Evolutionary conservation across 2,797 vertebrate species (phyloP).

Genomic region (Darevskia mixta): DNA sequence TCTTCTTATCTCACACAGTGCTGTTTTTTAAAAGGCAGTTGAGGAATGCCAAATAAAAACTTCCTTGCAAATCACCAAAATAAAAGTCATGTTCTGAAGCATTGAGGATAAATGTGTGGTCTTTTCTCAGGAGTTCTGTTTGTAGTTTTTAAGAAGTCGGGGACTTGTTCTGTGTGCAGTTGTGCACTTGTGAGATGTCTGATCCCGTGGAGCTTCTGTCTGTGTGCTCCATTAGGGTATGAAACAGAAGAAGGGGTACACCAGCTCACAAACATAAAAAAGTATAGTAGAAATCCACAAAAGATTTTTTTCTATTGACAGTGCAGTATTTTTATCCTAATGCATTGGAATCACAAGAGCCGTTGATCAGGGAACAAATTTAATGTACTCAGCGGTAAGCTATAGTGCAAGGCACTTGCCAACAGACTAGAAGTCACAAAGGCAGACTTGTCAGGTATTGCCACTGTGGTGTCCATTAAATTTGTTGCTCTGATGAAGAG

Average conservation of each 20-base stretch:
- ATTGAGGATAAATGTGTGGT: background rate
- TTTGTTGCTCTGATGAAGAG: background rate
- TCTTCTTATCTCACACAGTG: background rate
- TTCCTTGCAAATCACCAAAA: background rate
- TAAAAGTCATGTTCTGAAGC: background rate
- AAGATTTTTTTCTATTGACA: background rate
- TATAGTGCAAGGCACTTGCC: background rate
- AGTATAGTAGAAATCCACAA: background rate
- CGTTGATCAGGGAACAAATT: background rate
- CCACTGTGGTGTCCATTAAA: background rate
- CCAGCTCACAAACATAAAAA: background rate
- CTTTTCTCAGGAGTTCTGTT: background rate
- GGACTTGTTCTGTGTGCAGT: background rate
- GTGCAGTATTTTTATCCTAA: background rate
- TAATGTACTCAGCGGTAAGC: background rate
- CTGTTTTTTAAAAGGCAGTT: background rate
- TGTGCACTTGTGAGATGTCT: background rate
- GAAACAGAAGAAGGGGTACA: background rate
- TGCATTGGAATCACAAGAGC: background rate
- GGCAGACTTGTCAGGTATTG: background rate
- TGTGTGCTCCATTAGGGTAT: background rate
- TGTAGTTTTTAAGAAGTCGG: background rate
- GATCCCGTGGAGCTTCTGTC: background rate
- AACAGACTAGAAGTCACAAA: background rate
- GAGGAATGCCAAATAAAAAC: slow-evolving; percentile 28